phyloP scores from a whole-genome alignment of 2,797 vertebrate species.

The Ispidina picta region DNA sequence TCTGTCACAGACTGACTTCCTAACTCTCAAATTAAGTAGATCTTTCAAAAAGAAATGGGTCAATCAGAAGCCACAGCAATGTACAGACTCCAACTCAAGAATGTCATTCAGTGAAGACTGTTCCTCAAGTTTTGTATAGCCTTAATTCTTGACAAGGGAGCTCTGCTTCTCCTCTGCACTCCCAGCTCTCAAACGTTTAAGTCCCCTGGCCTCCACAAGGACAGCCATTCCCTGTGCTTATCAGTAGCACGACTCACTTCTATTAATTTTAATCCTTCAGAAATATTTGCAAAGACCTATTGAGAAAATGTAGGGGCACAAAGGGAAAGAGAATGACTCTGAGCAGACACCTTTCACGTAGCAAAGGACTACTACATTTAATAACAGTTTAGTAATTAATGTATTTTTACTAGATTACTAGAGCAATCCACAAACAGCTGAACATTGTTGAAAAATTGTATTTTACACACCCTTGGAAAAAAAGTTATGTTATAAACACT shows the following conservation, averaged over 20 bases:
- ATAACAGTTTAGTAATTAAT: not conserved
- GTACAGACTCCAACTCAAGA: not conserved
- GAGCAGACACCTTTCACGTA: not conserved
- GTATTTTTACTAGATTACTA: not conserved
- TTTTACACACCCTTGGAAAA: not conserved
- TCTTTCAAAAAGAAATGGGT: not conserved
- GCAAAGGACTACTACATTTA: not conserved
- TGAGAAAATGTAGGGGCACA: not conserved
- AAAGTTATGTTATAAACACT: not conserved
- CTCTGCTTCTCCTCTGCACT: not conserved
- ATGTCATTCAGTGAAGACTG: not conserved
- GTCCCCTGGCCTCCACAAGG: not conserved
- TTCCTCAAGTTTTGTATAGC: not conserved
- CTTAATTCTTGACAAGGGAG: not conserved
- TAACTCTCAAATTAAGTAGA: not conserved
- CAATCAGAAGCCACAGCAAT: not conserved
- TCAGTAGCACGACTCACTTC: not conserved
- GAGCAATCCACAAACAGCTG: not conserved
- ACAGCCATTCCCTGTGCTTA: not conserved
- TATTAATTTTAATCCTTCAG: not conserved
- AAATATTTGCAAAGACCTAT: not conserved
- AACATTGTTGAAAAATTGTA: not conserved
- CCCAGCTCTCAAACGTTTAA: not conserved
- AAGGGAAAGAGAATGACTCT: not conserved
- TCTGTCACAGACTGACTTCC: not conserved